Conservation (phyloP, 2,113 vertebrate genomes). For the Entelurus aequoreus region DNA sequence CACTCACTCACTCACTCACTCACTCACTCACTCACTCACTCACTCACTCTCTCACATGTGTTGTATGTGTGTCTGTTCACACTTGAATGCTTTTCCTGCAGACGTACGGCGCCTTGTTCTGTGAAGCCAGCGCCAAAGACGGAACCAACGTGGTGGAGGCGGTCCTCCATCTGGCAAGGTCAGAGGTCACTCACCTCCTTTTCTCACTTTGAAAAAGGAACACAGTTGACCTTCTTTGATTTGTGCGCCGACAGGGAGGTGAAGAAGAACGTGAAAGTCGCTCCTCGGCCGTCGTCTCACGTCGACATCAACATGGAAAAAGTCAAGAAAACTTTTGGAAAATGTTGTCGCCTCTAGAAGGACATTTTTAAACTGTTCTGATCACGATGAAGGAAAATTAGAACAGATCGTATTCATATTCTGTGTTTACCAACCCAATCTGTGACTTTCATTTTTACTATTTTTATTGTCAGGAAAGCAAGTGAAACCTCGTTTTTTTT, state of each 20-base stretch:
- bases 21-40: no score
- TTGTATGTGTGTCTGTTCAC: not conserved
- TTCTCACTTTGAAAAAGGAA: not conserved
- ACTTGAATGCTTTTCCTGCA: slow-evolving; percentile 35
- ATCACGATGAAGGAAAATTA: slow-evolving; percentile 28
- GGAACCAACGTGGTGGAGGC: slow-evolving; percentile 65
- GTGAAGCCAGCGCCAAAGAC: slow-evolving; percentile 74
- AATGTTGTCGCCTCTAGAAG: slow-evolving; percentile 59
- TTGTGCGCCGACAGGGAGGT: slow-evolving; percentile 51
- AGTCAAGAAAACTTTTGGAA: slow-evolving; percentile 25
- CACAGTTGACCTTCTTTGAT: slow-evolving; percentile 4
- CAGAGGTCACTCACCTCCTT: not conserved
- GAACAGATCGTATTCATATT: no score
- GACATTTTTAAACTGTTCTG: not conserved
- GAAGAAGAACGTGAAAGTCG: slow-evolving; percentile 54
- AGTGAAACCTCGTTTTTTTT: not conserved
- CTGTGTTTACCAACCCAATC: not conserved
- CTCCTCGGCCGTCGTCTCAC: slow-evolving; percentile 14
- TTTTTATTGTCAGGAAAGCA: not conserved
- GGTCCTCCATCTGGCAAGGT: slow-evolving; percentile 69
- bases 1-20: not conserved
- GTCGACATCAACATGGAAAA: slow-evolving; percentile 40
- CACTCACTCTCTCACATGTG: no score
- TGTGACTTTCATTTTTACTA: not conserved
- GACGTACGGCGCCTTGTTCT: slow-evolving; percentile 73